Conservation (phyloP, 2,797 vertebrate genomes). For the Microhierax caerulescens region DNA sequence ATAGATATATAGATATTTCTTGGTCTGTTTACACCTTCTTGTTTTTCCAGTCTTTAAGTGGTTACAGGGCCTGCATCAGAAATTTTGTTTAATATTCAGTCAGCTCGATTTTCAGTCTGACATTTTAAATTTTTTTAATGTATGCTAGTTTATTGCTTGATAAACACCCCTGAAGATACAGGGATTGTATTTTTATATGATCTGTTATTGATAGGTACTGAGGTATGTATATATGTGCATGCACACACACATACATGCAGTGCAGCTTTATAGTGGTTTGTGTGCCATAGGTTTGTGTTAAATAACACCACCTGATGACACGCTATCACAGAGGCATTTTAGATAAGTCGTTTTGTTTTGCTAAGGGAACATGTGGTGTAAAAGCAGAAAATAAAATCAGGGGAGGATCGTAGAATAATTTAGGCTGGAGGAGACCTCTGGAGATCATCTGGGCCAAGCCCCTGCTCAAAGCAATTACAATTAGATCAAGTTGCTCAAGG, state of each 20-base stretch:
- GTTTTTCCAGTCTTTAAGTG: neutral
- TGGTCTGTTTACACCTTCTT: neutral
- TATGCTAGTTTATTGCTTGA: neutral
- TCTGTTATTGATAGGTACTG: accelerated
- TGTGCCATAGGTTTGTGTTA: neutral
- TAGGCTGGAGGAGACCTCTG: neutral
- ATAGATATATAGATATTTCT: neutral
- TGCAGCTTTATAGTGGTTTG: accelerated
- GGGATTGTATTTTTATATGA: neutral
- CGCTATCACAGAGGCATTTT: neutral
- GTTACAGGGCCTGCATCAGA: neutral
- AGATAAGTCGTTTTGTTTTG: neutral
- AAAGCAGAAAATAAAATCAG: neutral
- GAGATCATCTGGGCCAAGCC: neutral
- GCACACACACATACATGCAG: neutral
- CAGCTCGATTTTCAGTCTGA: neutral
- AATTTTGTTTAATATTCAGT: neutral
- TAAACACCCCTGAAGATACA: neutral
- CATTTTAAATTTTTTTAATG: neutral
- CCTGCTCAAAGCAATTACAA: conserved; percentile 1
- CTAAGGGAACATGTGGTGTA: neutral
- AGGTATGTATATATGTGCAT: neutral
- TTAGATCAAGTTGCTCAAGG: neutral
- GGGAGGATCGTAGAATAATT: neutral
- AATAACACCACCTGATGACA: neutral